Percentiles rank a stretch among this genome's conserved stretches.
These are phyloP conservation scores for Batillaria attramentaria DNA, from an alignment of 1,140 invertebrate species.

Conservation along the genomic window DNA sequence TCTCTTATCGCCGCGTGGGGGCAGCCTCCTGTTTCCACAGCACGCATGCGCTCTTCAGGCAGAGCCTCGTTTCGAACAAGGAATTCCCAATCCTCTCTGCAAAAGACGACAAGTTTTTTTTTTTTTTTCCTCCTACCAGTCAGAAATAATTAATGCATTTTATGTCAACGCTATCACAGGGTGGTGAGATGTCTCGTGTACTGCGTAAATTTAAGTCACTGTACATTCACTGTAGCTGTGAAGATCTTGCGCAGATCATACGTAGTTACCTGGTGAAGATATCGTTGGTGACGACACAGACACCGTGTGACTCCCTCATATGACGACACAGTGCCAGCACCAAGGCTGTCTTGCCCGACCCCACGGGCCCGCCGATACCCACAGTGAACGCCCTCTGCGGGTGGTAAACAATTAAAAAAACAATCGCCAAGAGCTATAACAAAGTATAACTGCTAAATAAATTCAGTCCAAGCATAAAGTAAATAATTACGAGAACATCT, in stretches of 20 bases:
- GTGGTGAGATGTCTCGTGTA: too few relatives aligned
- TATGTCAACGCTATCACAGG: too few relatives aligned
- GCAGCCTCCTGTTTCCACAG: conserved; percentile 72
- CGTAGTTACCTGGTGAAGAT: conserved; percentile 70
- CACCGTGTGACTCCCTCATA: conserved; percentile 56
- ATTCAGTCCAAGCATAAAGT: too few relatives aligned
- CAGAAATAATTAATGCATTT: too few relatives aligned
- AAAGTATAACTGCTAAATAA: too few relatives aligned
- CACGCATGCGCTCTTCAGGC: conserved; percentile 64
- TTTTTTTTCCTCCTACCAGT: too few relatives aligned
- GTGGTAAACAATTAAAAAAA: conserved; percentile 28
- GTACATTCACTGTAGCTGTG: too few relatives aligned
- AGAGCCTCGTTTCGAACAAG: conserved; percentile 68
- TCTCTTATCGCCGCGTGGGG: conserved; percentile 72
- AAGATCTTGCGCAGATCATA: too few relatives aligned
- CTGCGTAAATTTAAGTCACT: too few relatives aligned
- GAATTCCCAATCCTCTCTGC: conserved; percentile 72
- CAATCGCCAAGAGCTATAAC: too few relatives aligned
- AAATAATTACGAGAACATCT: too few relatives aligned
- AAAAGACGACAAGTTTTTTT: too few relatives aligned
- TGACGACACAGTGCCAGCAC: conserved; percentile 65
- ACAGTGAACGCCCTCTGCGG: conserved; percentile 69
- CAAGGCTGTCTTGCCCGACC: conserved; percentile 71
- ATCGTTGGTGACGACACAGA: conserved; percentile 72
- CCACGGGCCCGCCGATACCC: conserved; percentile 71